Percentiles rank a stretch among this genome's conserved stretches.
These are phyloP conservation scores for Pyrrhosoma nymphula DNA, from an alignment of 2,888 invertebrate genomes.

Conservation along the genomic window DNA sequence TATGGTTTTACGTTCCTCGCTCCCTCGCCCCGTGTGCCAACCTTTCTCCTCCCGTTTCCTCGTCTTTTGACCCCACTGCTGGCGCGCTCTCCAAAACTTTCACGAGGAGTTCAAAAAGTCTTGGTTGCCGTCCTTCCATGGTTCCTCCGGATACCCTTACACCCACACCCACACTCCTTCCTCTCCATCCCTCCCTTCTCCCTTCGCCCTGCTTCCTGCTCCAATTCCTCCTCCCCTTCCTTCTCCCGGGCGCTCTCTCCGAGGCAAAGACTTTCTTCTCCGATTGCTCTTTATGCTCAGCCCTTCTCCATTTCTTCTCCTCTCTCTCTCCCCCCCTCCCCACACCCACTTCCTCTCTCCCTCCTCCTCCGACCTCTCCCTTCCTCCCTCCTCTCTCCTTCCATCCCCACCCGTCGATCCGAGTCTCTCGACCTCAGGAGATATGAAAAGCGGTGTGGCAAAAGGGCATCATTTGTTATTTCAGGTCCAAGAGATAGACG, in stretches of 20 bases:
- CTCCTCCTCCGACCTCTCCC: neutral
- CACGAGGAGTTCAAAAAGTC: slow-evolving; percentile 19
- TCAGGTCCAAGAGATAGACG: slow-evolving; percentile 35
- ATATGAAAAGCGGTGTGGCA: neutral
- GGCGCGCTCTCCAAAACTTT: slow-evolving; percentile 9
- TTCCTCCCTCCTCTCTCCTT: too few species aligned
- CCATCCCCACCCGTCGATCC: neutral
- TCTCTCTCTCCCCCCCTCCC: neutral
- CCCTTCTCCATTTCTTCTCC: neutral
- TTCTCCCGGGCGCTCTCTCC: neutral
- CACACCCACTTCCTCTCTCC: neutral
- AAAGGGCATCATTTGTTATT: slow-evolving; percentile 47
- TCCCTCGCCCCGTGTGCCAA: neutral
- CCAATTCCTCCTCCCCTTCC: neutral
- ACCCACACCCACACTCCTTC: neutral
- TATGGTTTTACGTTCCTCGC: neutral
- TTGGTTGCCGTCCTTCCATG: neutral
- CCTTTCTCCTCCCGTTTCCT: neutral
- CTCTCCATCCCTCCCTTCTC: neutral
- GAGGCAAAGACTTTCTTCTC: neutral
- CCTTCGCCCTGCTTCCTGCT: neutral
- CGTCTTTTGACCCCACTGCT: neutral
- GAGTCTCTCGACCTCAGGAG: neutral
- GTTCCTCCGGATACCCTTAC: neutral
- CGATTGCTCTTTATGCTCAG: neutral